Evolutionary conservation across 2,797 vertebrate genomes (phyloP), one percentile per base, ranked within the genome.

Genomic region (Onychomys leucogaster): DNA sequence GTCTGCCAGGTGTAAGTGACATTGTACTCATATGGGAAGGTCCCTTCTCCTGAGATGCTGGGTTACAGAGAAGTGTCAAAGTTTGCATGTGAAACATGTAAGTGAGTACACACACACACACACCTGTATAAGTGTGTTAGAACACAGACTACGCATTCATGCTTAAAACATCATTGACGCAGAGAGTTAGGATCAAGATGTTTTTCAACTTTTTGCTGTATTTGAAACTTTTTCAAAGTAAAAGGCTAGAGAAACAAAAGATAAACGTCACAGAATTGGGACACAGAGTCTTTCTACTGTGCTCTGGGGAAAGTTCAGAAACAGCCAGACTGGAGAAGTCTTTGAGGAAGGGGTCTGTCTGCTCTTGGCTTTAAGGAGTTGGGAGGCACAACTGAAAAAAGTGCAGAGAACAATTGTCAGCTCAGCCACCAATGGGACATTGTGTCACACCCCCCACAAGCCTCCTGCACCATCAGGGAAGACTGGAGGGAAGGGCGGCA

Each of bases 281-380:
- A 14, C 37, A 27, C 34, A 55, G 27, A 52, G 29, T 16, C 85
- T 43, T 52, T 32, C 57, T 23, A 23, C 11, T 32, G 21, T 10
- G 6, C 23, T 41, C 19, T 17, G 69, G 89, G 13, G 32, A 7
- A 13, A 46, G 0, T 14, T 61, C 55, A 27, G 41, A 61, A 46
- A 23, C 23, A 46, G 34, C 17, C 21, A 0, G 49, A 25, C 7
- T 13, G n/a, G 5, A n/a, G 7, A 32, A 37, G 4, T 2, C n/a
- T 61, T 37, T 65, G 34, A 69, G 57, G 83, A 95, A 23, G 80
- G 71, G 91, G 90, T 94, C 96, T 93, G 88, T 94, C 96, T 94
- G 46, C 76, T 88, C 19, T 0, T 89, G 5, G 55, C 94, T 96
- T 80, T 41, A 57, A 80, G 93, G 69, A 92, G 23, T 52, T 43